Evolutionary conservation across 2,113 vertebrate genomes (phyloP).

Genomic region (Emydura subglobosa): DNA sequence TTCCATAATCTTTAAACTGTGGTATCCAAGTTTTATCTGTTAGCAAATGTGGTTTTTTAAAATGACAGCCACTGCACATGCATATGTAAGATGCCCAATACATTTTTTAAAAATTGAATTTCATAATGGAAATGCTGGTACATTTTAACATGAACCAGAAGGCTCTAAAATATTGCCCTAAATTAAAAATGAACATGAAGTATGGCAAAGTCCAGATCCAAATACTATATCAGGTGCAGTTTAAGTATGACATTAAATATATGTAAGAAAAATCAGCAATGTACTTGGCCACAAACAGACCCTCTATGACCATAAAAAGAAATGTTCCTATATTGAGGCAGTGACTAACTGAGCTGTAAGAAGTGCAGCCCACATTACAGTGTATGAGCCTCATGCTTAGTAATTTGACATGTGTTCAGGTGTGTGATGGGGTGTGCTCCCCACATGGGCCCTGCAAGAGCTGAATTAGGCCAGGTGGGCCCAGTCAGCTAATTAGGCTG

Average conservation of each 20-base stretch:
- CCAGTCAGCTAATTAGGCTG: too few relatives aligned
- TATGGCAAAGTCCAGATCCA: background rate
- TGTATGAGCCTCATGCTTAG: constrained; percentile 29
- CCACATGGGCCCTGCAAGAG: too few relatives aligned
- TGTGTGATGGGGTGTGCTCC: too few relatives aligned
- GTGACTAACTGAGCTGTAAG: background rate
- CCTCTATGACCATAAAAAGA: background rate
- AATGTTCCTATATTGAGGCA: background rate
- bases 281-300: background rate
- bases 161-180: background rate
- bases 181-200: constrained; percentile 34
- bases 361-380: constrained; percentile 24
- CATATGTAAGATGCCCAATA: background rate
- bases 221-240: background rate
- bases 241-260: background rate
- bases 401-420: constrained; percentile 41
- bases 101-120: background rate
- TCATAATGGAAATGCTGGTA: background rate
- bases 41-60: background rate
- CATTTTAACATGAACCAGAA: background rate
- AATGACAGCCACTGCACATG: background rate
- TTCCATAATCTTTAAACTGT: constrained; percentile 7
- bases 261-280: background rate
- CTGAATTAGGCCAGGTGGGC: too few relatives aligned
- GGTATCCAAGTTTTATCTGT: background rate